Conservation (phyloP, 2,888 invertebrate species). For the Erynnis tages region DNA sequence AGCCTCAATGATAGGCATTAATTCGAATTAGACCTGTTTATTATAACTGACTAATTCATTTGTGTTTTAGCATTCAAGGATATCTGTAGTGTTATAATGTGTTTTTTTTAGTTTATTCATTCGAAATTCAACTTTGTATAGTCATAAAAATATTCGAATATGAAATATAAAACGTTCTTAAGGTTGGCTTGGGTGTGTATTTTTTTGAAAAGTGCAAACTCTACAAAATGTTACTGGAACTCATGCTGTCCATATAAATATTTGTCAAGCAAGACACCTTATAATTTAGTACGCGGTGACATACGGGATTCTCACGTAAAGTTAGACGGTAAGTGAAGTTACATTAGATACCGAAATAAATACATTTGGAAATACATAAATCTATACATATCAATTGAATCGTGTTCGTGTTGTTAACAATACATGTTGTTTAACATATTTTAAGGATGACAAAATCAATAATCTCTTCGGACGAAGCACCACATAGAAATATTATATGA, state of each 20-base stretch:
- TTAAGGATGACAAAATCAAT: no score
- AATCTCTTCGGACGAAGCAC: no score
- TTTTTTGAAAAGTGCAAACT: background rate
- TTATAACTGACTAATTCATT: background rate
- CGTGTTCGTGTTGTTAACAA: no score
- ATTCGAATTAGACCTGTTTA: background rate
- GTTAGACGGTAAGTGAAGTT: slow-evolving; percentile 49
- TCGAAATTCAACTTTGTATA: no score
- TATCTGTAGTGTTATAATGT: background rate
- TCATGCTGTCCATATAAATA: slow-evolving; percentile 64
- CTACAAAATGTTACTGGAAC: slow-evolving; percentile 57
- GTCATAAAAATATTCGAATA: no score
- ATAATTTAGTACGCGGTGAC: slow-evolving; percentile 59
- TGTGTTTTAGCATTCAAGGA: background rate
- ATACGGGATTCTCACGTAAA: slow-evolving; percentile 59
- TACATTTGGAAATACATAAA: no score
- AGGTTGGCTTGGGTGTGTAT: background rate
- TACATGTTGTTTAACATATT: no score
- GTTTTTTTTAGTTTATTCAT: background rate
- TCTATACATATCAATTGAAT: no score
- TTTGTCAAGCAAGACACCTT: slow-evolving; percentile 60
- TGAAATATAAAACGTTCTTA: background rate
- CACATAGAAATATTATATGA: no score
- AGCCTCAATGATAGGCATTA: background rate
- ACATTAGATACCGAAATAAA: no score